Base-by-base conservation (phyloP, 1,140 invertebrate species). In the Adoxophyes honmai region DNA sequence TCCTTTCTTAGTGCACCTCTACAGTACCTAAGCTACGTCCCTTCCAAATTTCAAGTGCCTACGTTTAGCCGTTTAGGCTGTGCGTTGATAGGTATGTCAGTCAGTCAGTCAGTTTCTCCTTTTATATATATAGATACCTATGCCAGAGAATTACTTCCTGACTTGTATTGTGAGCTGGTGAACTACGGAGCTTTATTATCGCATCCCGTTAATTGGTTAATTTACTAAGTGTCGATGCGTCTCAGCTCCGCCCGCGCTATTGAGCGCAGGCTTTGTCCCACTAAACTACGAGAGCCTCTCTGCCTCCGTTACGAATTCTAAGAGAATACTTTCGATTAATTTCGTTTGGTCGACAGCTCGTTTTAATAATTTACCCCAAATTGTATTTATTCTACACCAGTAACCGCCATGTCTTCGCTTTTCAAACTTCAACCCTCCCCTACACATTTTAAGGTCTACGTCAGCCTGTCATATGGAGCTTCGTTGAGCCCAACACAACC, bases 291-390 rank as follows among this genome's bases (percentile, higher is more conserved):
- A 69, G 59, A 34, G 53, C 55, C 48, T 37, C 51, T 51, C 55
- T 33, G 51, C 44, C 21, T 48, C 60, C 44, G 44, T 68, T 74
- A 62, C 48, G 57, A 77, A 74, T 74, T 70, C 65, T 56, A 70
- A 66, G 56, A 59, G 66, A 77, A 69, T 74, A 70, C 69, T 72
- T 72, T 73, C 68, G 66, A 72, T 76, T 73, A 74, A 75, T 74
- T 74, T 69, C 59, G 48, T 54, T 69, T 67, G 68, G 72, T 73
- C 70, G 71, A 70, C 67, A 70, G 72, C 64, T 64, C 67, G 67
- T 72, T 77, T 76, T 75, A 72, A 73, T 77, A 73, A 77, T 73
- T 74, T 67, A 71, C 68, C 51, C 60, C 44, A 58, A 68, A 61
- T 63, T 62, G 59, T 60, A 56, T 58, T 57, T 44, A 67, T 57